Evolutionary conservation across 1,140 invertebrate species (phyloP).

Genomic region (Aphidius gifuensis): DNA sequence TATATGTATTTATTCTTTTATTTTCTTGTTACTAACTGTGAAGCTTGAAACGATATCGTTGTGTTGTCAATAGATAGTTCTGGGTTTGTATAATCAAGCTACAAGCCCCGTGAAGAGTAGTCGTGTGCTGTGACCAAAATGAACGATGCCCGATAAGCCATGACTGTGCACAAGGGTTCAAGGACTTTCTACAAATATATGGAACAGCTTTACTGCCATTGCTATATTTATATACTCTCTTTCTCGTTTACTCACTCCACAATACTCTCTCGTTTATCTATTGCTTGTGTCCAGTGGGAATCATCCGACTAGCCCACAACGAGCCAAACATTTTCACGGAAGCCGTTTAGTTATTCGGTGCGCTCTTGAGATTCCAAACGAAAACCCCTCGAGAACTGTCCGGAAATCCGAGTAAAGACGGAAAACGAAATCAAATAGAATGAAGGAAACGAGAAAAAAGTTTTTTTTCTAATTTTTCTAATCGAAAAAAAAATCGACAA

Average conservation of each 20-base stretch:
- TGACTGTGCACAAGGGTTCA: background rate
- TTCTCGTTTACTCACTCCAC: too few species aligned
- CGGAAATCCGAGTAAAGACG: conserved; percentile 15
- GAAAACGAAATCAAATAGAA: conserved; percentile 10
- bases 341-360: conserved; percentile 14
- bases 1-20: background rate
- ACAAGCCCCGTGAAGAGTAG: background rate
- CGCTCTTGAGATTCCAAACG: conserved; percentile 19
- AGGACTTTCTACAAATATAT: too few species aligned
- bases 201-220: too few species aligned
- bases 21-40: background rate
- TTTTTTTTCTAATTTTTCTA: too few species aligned
- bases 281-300: background rate
- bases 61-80: conserved; percentile 11
- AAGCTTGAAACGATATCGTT: background rate
- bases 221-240: too few species aligned
- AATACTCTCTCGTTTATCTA: too few species aligned
- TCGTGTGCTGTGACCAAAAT: conserved; percentile 13
- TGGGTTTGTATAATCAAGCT: conserved; percentile 3
- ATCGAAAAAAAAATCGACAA: too few species aligned
- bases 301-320: conserved; percentile 7
- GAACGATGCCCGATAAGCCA: conserved; percentile 3
- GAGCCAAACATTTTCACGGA: conserved; percentile 23
- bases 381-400: conserved; percentile 7
- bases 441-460: too few species aligned